Percentiles rank a stretch among this genome's conserved stretches.
phyloP scores from a whole-genome alignment of 2,888 invertebrate genomes.

The Amblyjoppa fuscipennis region DNA sequence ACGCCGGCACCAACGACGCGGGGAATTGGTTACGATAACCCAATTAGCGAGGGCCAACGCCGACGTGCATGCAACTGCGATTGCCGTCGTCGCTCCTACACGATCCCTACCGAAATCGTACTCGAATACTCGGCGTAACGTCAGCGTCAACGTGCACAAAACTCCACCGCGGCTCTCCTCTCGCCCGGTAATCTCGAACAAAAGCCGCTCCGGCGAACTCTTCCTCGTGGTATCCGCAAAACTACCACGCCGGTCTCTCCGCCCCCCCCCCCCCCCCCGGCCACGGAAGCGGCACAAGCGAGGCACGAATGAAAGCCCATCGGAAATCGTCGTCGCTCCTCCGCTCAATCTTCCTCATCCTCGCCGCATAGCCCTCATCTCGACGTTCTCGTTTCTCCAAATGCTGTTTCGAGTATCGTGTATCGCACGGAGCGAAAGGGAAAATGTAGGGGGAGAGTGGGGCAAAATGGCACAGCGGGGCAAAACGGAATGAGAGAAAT shows the following conservation, averaged over 20 bases:
- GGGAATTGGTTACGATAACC: constrained; percentile 69
- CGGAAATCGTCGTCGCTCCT: constrained; percentile 57
- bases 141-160: constrained; percentile 14
- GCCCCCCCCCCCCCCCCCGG: background rate
- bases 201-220: constrained; percentile 33
- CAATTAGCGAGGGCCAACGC: constrained; percentile 59
- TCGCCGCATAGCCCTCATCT: constrained; percentile 22
- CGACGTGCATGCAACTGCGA: constrained; percentile 7
- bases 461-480: background rate
- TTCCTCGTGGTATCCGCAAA: background rate
- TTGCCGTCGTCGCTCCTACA: constrained; percentile 2
- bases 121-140: background rate
- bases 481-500: background rate
- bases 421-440: constrained; percentile 42
- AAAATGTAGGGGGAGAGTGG: constrained; percentile 14
- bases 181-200: constrained; percentile 53
- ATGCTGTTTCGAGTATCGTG: constrained; percentile 57
- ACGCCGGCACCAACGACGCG: constrained; percentile 16
- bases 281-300: background rate
- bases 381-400: constrained; percentile 58
- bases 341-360: constrained; percentile 28
- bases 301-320: constrained; percentile 47
- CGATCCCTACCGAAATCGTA: constrained; percentile 23
- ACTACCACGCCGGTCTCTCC: background rate
- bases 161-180: background rate